Evolutionary conservation across 2,797 vertebrate species (phyloP).

Genomic region (Falco cherrug): DNA sequence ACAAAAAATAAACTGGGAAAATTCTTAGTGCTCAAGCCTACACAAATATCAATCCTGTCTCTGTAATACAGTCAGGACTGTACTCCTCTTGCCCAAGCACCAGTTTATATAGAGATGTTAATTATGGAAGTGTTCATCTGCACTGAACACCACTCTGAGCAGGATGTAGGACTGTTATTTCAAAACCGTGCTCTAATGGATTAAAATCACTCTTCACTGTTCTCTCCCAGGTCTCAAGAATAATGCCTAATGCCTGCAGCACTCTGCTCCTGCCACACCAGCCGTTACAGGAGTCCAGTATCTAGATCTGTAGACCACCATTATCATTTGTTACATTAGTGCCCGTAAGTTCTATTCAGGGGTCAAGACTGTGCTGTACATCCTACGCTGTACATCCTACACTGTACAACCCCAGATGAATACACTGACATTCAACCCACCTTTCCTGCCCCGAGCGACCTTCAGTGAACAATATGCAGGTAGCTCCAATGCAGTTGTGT

Average conservation of each 20-base stretch:
- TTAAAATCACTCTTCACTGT: not conserved
- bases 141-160: not conserved
- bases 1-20: not conserved
- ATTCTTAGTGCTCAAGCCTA: not conserved
- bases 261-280: not conserved
- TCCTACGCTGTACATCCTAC: not conserved
- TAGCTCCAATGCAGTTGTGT: not conserved
- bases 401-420: not conserved
- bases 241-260: not conserved
- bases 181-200: not conserved
- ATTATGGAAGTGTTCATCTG: not conserved
- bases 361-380: not conserved
- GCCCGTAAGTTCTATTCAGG: not conserved
- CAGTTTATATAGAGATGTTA: not conserved
- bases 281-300: not conserved
- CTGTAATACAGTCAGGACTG: not conserved
- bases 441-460: not conserved
- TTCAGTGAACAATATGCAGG: not conserved
- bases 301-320: not conserved
- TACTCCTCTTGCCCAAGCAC: not conserved
- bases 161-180: not conserved
- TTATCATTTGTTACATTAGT: not conserved
- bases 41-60: not conserved
- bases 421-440: accelerated
- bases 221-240: not conserved